Base-by-base conservation (phyloP, 2,888 invertebrate genomes). In the Pterobdella sp. region DNA sequence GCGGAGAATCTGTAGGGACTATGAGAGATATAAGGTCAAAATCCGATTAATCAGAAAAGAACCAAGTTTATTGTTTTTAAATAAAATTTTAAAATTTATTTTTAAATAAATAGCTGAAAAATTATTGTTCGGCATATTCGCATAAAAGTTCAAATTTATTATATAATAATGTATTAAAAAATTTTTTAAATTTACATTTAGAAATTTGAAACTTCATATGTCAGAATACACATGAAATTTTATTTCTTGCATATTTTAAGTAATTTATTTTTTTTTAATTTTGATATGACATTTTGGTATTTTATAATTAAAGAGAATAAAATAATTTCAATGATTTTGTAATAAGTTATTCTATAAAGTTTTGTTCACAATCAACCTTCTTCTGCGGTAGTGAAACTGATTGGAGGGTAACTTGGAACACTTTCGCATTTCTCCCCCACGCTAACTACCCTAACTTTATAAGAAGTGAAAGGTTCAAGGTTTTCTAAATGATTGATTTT, bases 391-490 rank as follows among this genome's bases (percentile, higher is more conserved):
- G 60, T 60, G 26, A 71, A 71, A 22, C 34, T 36, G 34, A 37
- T 34, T 1, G 71, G 71, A 14, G 71, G 63, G n/a, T 56, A 56
- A 35, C 71, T 71, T 18, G 71, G 63, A 18, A 63, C 22, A 31
- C 71, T 71, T 22, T 56, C 22, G n/a, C 71, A 52, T 2, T 26
- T 36, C 1, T n/a, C 52, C 18, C 71, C 63, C n/a, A 60, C 71
- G 10, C 56, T 56, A n/a, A 71, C 52, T 32, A 71, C 71, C 37
- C 63, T 71, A 1, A 36, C 71, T 29, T 71, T 36, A 63, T 71
- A 71, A 29, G 71, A 56, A n/a, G 71, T 71, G 63, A 71, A 71
- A 1, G 71, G 71, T n/a, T n/a, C 22, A 10, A 71, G 63, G n/a
- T 34, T 31, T 0, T 29, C 22, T 26, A 71, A 18, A 10, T n/a